A percentile compares a stretch with the other conserved stretches of the same genome.
Conservation (phyloP, 2,797 vertebrate genomes). For the Poecilia gillii region DNA sequence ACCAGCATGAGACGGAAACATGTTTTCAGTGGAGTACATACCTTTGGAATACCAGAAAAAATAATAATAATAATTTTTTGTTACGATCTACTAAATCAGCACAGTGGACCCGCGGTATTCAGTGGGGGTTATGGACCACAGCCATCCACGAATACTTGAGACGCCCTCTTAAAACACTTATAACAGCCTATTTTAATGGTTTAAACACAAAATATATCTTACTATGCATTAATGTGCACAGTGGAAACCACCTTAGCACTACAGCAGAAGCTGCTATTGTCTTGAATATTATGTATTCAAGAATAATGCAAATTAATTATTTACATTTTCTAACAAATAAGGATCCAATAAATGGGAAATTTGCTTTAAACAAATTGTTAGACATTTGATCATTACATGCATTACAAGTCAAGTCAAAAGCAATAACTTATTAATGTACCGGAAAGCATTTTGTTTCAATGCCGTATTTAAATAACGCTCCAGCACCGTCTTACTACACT, state of each 20-base stretch:
- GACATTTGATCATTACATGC: background rate
- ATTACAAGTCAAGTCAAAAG: background rate
- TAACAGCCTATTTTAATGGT: background rate
- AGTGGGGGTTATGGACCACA: background rate
- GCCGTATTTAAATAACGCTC: background rate
- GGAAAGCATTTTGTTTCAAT: background rate
- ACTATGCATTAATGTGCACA: background rate
- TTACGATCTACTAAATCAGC: background rate
- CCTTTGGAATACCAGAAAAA: background rate
- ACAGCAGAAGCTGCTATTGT: background rate
- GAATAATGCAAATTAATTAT: background rate
- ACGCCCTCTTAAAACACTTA: background rate
- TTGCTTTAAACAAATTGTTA: background rate
- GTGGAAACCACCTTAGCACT: background rate
- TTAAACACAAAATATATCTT: background rate
- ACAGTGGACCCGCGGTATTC: background rate
- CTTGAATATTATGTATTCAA: background rate
- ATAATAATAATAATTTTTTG: background rate
- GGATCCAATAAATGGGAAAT: background rate
- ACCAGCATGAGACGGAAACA: background rate
- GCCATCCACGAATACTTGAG: background rate
- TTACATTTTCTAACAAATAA: background rate
- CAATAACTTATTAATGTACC: background rate
- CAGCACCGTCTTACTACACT: background rate
- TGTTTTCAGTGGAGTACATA: background rate